phyloP scores from a whole-genome alignment of 2,113 vertebrate species.

The Rynchops niger region DNA sequence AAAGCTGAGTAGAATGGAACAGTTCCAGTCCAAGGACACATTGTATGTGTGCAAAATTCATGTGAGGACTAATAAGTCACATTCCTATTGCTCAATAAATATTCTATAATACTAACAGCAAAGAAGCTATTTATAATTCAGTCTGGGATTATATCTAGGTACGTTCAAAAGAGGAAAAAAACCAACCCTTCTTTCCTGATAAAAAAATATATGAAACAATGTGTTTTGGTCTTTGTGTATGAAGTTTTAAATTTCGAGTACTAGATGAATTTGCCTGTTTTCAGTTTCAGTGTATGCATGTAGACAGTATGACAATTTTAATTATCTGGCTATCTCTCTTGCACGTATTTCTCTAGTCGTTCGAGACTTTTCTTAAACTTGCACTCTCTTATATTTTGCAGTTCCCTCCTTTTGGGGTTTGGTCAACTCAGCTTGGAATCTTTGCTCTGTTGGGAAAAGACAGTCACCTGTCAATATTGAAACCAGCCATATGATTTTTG shows the following conservation, averaged over 20 bases:
- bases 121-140: neutral
- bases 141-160: neutral
- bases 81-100: neutral
- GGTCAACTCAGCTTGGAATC: constrained; percentile 99
- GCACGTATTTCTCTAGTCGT: neutral
- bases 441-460: constrained; percentile 96
- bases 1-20: neutral
- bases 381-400: constrained; percentile 63
- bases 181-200: neutral
- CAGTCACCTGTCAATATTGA: constrained; percentile 99
- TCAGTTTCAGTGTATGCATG: neutral
- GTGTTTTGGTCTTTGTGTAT: neutral
- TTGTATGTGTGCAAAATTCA: neutral
- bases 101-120: neutral
- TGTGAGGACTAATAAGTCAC: neutral
- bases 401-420: constrained; percentile 99
- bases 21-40: neutral
- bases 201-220: neutral
- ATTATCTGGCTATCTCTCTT: neutral
- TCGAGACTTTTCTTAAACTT: neutral
- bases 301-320: neutral
- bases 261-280: neutral
- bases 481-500: constrained; percentile 99
- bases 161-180: neutral
- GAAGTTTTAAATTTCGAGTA: neutral